Conservation (phyloP, 2,797 vertebrate species). For the Rachycentron canadum region DNA sequence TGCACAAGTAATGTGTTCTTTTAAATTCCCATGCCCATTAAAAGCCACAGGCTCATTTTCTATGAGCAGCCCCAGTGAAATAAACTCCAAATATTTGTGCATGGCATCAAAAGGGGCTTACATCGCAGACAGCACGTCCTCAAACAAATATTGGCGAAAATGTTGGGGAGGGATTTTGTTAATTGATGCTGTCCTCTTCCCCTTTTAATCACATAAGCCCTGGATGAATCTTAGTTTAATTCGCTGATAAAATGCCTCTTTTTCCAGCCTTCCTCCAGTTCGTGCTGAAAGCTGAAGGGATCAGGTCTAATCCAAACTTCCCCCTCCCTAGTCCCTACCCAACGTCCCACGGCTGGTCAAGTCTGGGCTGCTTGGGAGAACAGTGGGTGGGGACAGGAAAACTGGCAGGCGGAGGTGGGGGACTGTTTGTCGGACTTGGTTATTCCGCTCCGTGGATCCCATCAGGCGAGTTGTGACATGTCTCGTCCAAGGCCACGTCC, state of each 20-base stretch:
- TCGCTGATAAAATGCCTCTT: conserved; percentile 80
- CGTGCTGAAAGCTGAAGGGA: conserved; percentile 74
- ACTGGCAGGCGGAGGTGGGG: conserved; percentile 69
- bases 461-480: conserved; percentile 79
- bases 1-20: conserved; percentile 52
- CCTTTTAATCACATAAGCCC: conserved; percentile 86
- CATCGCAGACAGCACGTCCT: conserved; percentile 77
- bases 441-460: conserved; percentile 80
- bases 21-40: conserved; percentile 55
- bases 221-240: conserved; percentile 85
- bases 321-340: conserved; percentile 43
- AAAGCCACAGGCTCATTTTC: conserved; percentile 60
- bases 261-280: conserved; percentile 66
- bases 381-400: conserved; percentile 37
- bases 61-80: conserved; percentile 60
- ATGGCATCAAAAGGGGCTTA: conserved; percentile 76
- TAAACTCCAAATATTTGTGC: conserved; percentile 77
- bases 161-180: conserved; percentile 83
- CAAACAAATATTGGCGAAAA: conserved; percentile 83
- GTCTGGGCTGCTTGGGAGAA: conserved; percentile 56
- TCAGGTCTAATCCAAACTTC: conserved; percentile 78
- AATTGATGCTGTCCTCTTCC: conserved; percentile 84
- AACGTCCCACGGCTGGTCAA: conserved; percentile 55
- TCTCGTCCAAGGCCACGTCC: conserved; percentile 74
- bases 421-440: conserved; percentile 80